phyloP scores from a whole-genome alignment of 2,113 vertebrate genomes.

The Zosterops lateralis region DNA sequence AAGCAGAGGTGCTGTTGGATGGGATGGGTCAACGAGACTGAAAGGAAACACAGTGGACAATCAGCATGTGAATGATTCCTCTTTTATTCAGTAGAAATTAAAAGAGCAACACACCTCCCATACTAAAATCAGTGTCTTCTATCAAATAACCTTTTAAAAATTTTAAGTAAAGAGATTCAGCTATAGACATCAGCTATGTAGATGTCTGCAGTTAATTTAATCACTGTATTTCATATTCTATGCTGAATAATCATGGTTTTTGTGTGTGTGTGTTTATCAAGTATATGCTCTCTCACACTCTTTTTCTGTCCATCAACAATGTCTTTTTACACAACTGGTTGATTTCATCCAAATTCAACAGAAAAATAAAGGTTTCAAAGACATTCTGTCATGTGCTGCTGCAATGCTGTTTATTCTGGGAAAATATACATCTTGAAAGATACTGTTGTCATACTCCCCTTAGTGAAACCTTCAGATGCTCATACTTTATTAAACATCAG shows the following conservation, averaged over 20 bases:
- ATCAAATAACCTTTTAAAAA: neutral
- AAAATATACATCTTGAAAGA: conserved; percentile 4
- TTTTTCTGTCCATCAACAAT: neutral
- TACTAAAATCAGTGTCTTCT: neutral
- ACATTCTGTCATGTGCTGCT: neutral
- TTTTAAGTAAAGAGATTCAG: neutral
- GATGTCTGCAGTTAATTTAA: neutral
- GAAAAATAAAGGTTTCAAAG: conserved; percentile 13
- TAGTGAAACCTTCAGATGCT: conserved; percentile 16
- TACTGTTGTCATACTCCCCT: neutral
- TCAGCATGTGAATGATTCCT: neutral
- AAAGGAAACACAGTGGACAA: neutral
- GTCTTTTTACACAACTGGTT: neutral
- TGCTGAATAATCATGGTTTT: neutral
- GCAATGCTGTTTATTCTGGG: neutral
- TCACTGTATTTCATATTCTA: neutral
- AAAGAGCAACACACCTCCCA: rapidly evolving
- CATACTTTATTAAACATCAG: conserved; percentile 41
- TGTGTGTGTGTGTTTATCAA: neutral
- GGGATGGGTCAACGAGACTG: neutral
- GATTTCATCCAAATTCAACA: neutral
- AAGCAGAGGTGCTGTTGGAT: neutral
- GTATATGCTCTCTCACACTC: neutral
- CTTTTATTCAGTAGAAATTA: neutral
- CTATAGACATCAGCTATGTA: neutral